Evolutionary conservation across 2,888 invertebrate species (phyloP).

Genomic region (Andrena trimmerana): DNA sequence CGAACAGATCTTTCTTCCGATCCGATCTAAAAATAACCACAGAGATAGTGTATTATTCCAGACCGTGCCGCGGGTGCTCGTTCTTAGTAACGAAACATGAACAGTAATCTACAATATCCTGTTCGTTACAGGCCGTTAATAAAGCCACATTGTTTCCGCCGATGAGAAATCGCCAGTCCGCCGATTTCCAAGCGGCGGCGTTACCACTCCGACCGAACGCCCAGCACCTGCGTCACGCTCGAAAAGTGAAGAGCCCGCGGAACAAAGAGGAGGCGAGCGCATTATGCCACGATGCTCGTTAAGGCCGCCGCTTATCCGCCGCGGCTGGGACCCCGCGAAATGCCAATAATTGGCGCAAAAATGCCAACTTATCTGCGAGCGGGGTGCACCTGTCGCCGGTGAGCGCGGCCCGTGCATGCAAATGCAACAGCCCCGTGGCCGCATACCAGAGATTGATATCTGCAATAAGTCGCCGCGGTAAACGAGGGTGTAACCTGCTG

Average conservation of each 20-base stretch:
- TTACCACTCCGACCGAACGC: background rate
- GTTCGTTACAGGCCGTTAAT: too few species aligned
- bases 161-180: background rate
- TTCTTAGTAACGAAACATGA: too few species aligned
- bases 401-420: conserved; percentile 72
- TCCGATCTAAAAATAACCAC: too few species aligned
- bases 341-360: conserved; percentile 81
- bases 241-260: conserved; percentile 28
- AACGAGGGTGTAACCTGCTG: conserved; percentile 70
- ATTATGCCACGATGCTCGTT: conserved; percentile 71
- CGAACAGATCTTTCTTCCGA: too few species aligned
- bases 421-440: conserved; percentile 67
- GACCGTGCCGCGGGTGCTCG: too few species aligned
- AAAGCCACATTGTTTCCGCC: background rate
- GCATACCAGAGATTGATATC: conserved; percentile 75
- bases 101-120: background rate
- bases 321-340: conserved; percentile 69
- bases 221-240: conserved; percentile 60
- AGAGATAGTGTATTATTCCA: too few species aligned
- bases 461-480: conserved; percentile 66
- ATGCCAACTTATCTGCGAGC: conserved; percentile 73
- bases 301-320: conserved; percentile 65
- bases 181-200: background rate
- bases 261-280: conserved; percentile 55
- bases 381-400: conserved; percentile 74